Base-by-base conservation (phyloP, 2,888 invertebrate genomes). In the Microchrysa polita region DNA sequence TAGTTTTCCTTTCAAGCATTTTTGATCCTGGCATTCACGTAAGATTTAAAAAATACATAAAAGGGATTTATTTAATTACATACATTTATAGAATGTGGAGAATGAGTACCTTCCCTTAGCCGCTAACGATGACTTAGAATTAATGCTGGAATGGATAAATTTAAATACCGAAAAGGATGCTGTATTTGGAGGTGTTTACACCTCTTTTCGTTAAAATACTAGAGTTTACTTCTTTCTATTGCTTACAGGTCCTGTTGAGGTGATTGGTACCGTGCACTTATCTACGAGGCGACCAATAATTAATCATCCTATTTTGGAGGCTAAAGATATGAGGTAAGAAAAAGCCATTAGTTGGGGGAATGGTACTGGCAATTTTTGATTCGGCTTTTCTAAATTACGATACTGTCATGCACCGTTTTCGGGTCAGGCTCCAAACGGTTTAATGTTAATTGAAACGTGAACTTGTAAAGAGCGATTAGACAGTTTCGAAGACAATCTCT, bases 241-340 rank as follows among this genome's bases (percentile, higher is more conserved):
- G 14, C 40, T 27, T 18, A 1, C 34, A 81, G 95, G 95, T 5
- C 92, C 95, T 61, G 92, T 95, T 90, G 93, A 95, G 0, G 87
- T 94, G 0, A 91, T 93, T 88, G 94, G 95, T 10, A 90, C 92
- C 52, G 87, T 96, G 14, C 89, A 95, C 86, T 84, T 96, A 73
- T 88, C 91, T 12, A 92, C 95, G 0, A 85, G 89, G 7, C 86
- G 95, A 34, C 92, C 95, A 0, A 90, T 96, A 61, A 91, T 94
- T 0, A 92, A 94, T 77, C 95, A 96, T 84, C 95, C 96, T 0
- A 95, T 95, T 81, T 93, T 95, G 80, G 96, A 96, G 82, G 91
- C 93, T 83, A 87, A 87, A 40, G 91, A 90, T 69, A 89, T 94
- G 77, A 90, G 93, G 93, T 93, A 53, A 5, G 7, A 18, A 27